Percentiles rank a stretch among this genome's conserved stretches.
Conservation (phyloP, 1,140 invertebrate genomes). For the Drepana arcuata region DNA sequence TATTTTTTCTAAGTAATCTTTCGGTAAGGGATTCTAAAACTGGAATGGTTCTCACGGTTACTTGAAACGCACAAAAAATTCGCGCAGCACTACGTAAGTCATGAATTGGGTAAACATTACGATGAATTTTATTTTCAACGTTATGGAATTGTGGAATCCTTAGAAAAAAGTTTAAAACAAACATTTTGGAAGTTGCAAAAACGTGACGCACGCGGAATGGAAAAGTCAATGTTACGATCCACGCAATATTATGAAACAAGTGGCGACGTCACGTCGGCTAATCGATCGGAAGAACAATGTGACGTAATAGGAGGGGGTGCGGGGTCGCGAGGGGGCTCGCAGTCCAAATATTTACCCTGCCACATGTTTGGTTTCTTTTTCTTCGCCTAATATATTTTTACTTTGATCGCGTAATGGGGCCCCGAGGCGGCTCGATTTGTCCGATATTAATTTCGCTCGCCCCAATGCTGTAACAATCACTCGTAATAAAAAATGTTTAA, state of each 20-base stretch:
- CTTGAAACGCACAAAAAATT: conserved; percentile 22
- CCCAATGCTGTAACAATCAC: conserved; percentile 16
- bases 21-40: conserved; percentile 42
- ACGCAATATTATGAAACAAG: conserved; percentile 37
- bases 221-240: conserved; percentile 26
- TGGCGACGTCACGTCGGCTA: conserved; percentile 50
- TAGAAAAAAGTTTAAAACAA: conserved; percentile 8
- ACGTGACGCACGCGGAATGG: conserved; percentile 14
- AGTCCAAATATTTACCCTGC: conserved; percentile 58
- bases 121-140: background rate
- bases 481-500: conserved; percentile 2
- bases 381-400: conserved; percentile 66
- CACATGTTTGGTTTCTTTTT: conserved; percentile 69
- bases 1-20: conserved; percentile 61
- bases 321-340: conserved; percentile 21
- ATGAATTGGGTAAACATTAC: conserved; percentile 9
- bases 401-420: conserved; percentile 53
- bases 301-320: conserved; percentile 45
- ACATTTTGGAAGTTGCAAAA: conserved; percentile 8
- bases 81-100: conserved; percentile 13
- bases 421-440: conserved; percentile 49
- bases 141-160: background rate
- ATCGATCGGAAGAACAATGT: conserved; percentile 64
- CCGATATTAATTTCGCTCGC: conserved; percentile 52
- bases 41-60: conserved; percentile 51